A percentile compares a stretch with the other conserved stretches of the same genome.
Evolutionary conservation across 2,113 vertebrate species (phyloP).

Genomic region (Taurulus bubalis): DNA sequence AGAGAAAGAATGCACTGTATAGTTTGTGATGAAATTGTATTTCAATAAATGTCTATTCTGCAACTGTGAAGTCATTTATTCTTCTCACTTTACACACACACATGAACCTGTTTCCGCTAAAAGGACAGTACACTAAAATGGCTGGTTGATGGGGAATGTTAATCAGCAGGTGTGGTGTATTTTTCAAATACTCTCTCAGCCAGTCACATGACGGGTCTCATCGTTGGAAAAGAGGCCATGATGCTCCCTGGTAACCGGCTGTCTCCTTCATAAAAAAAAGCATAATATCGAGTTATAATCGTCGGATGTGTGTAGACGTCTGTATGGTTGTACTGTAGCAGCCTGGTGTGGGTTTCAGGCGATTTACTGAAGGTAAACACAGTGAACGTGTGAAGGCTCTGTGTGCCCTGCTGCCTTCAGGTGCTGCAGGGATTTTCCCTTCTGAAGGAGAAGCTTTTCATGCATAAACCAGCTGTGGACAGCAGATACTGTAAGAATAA

Average conservation of each 20-base stretch:
- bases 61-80: conserved; percentile 10
- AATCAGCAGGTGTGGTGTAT: not conserved
- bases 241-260: not conserved
- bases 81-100: not conserved
- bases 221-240: not conserved
- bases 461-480: not conserved
- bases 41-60: conserved; percentile 72
- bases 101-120: not conserved
- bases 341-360: too few relatives aligned
- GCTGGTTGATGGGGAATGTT: not conserved
- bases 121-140: not conserved
- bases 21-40: conserved; percentile 54
- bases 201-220: not conserved
- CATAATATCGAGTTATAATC: not conserved
- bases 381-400: too few relatives aligned
- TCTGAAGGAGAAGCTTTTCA: not conserved
- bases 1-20: conserved; percentile 68
- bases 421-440: not conserved
- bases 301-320: not conserved
- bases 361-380: not conserved
- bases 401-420: not conserved
- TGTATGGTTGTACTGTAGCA: not conserved
- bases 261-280: not conserved
- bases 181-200: not conserved
- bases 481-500: not conserved